A percentile compares a stretch with the other conserved stretches of the same genome.
phyloP scores from a whole-genome alignment of 2,888 invertebrate species.

The Drosophila neotestacea region DNA sequence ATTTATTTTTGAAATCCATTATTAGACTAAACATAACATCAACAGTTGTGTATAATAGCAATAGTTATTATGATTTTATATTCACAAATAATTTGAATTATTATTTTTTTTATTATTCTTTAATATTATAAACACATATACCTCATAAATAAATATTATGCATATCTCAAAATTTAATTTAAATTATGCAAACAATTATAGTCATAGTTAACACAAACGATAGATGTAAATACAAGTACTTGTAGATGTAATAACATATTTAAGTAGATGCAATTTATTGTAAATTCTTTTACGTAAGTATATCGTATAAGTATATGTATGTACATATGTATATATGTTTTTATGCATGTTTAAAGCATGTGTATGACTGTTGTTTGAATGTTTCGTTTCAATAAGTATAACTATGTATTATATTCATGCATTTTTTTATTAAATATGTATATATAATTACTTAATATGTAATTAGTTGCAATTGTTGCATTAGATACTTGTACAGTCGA shows the following conservation, averaged over 20 bases:
- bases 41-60: constrained; percentile 83
- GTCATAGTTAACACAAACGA: constrained; percentile 80
- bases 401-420: constrained; percentile 46
- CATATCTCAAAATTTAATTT: constrained; percentile 49
- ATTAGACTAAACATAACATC: constrained; percentile 82
- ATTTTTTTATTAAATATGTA: constrained; percentile 27
- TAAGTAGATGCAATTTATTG: constrained; percentile 52
- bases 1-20: constrained; percentile 77
- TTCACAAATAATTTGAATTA: constrained; percentile 46
- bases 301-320: constrained; percentile 30
- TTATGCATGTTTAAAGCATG: constrained; percentile 26
- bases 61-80: constrained; percentile 62
- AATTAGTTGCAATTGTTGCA: constrained; percentile 36
- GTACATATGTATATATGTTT: constrained; percentile 39
- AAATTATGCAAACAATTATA: constrained; percentile 77
- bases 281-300: constrained; percentile 49
- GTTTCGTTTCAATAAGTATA: constrained; percentile 35
- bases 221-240: constrained; percentile 48
- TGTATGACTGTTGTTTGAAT: constrained; percentile 4
- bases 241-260: constrained; percentile 39
- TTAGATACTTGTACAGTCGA: constrained; percentile 50
- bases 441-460: constrained; percentile 41
- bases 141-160: constrained; percentile 65
- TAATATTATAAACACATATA: constrained; percentile 35
- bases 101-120: constrained; percentile 24